A percentile compares a stretch with the other conserved stretches of the same genome.
These are phyloP conservation scores for Calameuta idolon DNA, from an alignment of 2,888 invertebrate genomes.

Conservation along the genomic window DNA sequence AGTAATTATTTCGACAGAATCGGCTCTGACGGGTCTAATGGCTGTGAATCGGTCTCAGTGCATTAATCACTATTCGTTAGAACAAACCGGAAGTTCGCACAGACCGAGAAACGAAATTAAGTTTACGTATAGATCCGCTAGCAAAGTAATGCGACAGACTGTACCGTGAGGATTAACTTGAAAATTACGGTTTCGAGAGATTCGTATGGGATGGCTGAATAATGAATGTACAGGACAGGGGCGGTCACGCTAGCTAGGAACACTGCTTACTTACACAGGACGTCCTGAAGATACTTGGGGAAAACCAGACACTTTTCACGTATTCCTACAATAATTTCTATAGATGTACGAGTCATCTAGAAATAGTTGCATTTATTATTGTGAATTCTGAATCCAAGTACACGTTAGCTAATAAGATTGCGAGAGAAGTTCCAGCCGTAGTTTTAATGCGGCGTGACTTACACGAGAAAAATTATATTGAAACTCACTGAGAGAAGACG, in stretches of 20 bases:
- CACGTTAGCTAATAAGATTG: background rate
- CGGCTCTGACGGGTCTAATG: slow-evolving; percentile 53
- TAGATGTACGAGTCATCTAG: background rate
- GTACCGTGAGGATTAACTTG: background rate
- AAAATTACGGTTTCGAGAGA: background rate
- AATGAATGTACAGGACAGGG: slow-evolving; percentile 60
- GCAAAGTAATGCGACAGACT: background rate
- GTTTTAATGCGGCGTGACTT: background rate
- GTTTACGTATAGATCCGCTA: background rate
- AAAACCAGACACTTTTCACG: slow-evolving; percentile 44
- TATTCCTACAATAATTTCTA: background rate
- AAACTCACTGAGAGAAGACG: background rate
- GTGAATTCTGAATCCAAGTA: background rate
- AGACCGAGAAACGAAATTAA: slow-evolving; percentile 47
- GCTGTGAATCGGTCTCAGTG: slow-evolving; percentile 51
- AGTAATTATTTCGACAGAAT: slow-evolving; percentile 57
- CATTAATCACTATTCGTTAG: slow-evolving; percentile 56
- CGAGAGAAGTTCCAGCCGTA: background rate
- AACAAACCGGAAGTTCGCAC: slow-evolving; percentile 42
- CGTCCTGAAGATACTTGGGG: slow-evolving; percentile 31
- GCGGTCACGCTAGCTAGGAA: slow-evolving; percentile 62
- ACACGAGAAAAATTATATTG: background rate
- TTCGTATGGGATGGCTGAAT: slow-evolving; percentile 56
- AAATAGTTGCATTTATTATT: background rate
- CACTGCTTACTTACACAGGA: slow-evolving; percentile 43